Conservation (phyloP, 1,140 invertebrate genomes). For the Pseudomyrmex flavicornis region DNA sequence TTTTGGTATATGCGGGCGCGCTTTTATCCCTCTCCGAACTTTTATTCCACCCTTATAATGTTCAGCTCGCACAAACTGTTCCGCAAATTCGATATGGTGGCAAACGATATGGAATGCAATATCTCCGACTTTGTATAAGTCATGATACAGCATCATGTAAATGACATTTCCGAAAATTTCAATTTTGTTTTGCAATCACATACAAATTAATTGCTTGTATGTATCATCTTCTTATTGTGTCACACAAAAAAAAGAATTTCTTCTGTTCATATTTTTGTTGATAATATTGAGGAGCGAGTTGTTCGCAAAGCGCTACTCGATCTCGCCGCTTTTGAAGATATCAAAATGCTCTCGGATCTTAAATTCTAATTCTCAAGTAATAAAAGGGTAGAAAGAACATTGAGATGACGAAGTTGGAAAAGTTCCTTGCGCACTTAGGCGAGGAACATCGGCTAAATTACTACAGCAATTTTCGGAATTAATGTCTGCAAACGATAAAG, state of each 20-base stretch:
- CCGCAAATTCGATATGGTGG: not conserved
- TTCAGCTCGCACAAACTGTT: slow-evolving; percentile 5
- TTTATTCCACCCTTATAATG: not conserved
- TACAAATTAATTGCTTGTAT: not conserved
- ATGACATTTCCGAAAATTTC: too few relatives aligned
- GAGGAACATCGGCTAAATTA: slow-evolving; percentile 45
- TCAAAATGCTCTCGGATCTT: slow-evolving; percentile 36
- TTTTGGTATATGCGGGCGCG: slow-evolving; percentile 7
- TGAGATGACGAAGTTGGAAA: slow-evolving; percentile 41
- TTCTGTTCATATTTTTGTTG: not conserved
- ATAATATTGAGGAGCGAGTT: not conserved
- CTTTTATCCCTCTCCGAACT: slow-evolving; percentile 7
- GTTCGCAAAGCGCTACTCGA: not conserved
- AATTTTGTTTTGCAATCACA: too few relatives aligned
- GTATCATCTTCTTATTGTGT: not conserved
- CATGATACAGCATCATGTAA: not conserved
- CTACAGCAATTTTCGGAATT: slow-evolving; percentile 53
- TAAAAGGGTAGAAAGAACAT: slow-evolving; percentile 44
- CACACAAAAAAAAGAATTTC: not conserved
- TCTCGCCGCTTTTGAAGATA: not conserved
- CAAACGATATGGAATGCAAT: not conserved
- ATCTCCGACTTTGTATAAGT: slow-evolving; percentile 10
- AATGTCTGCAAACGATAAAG: slow-evolving; percentile 45
- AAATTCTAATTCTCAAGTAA: slow-evolving; percentile 54
- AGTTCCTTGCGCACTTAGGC: slow-evolving; percentile 38